These are phyloP conservation scores for Fragum whitleyi DNA, from an alignment of 2,888 invertebrate species.

Conservation along the genomic window DNA sequence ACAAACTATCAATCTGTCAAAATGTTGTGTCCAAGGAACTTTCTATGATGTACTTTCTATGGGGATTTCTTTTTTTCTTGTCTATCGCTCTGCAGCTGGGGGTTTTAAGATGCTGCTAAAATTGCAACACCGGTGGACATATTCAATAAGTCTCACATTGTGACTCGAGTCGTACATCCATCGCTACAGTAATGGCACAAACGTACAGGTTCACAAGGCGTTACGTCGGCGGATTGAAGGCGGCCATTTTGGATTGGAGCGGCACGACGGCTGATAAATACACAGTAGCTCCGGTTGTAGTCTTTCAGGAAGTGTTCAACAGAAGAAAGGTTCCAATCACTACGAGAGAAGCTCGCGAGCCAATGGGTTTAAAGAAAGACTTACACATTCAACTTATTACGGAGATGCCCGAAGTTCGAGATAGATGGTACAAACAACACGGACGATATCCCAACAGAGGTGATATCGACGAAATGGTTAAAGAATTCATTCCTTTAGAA, in stretches of 20 bases:
- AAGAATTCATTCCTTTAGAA: conserved; percentile 84
- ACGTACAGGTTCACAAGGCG: conserved; percentile 65
- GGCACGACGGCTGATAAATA: conserved; percentile 85
- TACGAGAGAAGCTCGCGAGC: conserved; percentile 83
- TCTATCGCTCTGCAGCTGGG: no score
- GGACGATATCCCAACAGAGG: conserved; percentile 78
- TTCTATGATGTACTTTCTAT: no score
- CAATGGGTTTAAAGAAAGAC: conserved; percentile 85
- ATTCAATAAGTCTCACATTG: no score
- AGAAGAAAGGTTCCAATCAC: conserved; percentile 77
- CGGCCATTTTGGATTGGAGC: conserved; percentile 83
- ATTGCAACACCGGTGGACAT: no score
- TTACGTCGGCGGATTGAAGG: conserved; percentile 79
- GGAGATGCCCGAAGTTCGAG: conserved; percentile 76
- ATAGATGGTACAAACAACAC: conserved; percentile 80
- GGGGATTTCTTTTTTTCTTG: no score
- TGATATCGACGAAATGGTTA: conserved; percentile 84
- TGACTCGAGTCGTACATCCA: no score
- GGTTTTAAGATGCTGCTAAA: no score
- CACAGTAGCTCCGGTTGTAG: conserved; percentile 83
- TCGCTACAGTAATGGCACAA: conserved; percentile 32
- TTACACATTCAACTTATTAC: conserved; percentile 81
- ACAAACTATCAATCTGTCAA: no score
- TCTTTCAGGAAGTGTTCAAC: conserved; percentile 82
- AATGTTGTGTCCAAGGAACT: no score